Percentiles rank a stretch among this genome's conserved stretches.
Conservation (phyloP, 2,888 invertebrate species). For the Patella pellucida region DNA sequence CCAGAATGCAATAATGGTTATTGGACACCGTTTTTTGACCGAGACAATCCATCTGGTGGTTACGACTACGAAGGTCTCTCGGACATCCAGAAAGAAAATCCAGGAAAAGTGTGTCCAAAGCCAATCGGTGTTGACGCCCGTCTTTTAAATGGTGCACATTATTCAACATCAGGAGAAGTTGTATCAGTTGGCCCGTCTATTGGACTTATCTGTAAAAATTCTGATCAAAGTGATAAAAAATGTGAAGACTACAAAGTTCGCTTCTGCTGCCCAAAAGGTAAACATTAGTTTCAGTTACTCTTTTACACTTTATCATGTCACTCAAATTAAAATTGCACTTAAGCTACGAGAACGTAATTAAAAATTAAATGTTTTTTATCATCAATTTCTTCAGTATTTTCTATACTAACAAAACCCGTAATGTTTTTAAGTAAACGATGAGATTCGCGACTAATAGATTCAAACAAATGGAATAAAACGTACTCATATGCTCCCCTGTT, state of each 20-base stretch:
- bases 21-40: not conserved
- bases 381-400: no score
- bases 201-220: constrained; percentile 1
- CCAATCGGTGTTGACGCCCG: not conserved
- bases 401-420: no score
- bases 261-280: constrained; percentile 1
- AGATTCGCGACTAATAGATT: no score
- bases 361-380: no score
- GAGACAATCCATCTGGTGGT: not conserved
- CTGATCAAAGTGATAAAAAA: not conserved
- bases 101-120: not conserved
- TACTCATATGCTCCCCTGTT: no score
- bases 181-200: not conserved
- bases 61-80: not conserved
- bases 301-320: no score
- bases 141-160: not conserved
- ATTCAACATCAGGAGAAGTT: not conserved
- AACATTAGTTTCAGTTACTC: not conserved
- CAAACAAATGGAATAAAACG: no score
- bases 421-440: no score
- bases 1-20: not conserved
- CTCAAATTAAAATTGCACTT: no score
- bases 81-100: not conserved
- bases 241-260: constrained; percentile 7
- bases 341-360: no score